These are phyloP conservation scores for Mesitornis unicolor DNA, from an alignment of 2,113 vertebrate species.

Conservation along the genomic window DNA sequence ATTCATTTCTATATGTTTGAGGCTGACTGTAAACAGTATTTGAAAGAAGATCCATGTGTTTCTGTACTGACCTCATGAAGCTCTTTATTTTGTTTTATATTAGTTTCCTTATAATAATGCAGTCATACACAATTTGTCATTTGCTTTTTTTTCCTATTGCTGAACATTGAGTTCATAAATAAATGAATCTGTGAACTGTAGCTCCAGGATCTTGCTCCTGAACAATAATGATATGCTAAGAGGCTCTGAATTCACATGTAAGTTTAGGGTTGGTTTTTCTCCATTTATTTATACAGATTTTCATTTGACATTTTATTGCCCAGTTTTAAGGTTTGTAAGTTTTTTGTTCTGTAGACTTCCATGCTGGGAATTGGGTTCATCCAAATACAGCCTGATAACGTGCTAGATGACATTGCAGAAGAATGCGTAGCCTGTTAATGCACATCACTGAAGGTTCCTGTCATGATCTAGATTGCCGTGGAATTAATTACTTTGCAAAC, in stretches of 20 bases:
- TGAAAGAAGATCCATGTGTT: neutral
- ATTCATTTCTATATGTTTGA: neutral
- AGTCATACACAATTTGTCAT: neutral
- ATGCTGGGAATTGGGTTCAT: neutral
- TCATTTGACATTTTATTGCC: neutral
- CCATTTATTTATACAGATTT: neutral
- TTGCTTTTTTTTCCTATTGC: neutral
- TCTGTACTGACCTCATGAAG: neutral
- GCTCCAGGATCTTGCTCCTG: neutral
- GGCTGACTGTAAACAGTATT: neutral
- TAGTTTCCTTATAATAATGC: neutral
- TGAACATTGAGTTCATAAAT: neutral
- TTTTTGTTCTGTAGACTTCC: neutral
- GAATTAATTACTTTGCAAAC: neutral
- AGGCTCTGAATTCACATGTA: accelerated
- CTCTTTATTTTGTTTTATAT: neutral
- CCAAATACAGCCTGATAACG: neutral
- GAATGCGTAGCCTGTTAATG: neutral
- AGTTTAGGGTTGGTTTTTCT: neutral
- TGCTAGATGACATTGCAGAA: neutral
- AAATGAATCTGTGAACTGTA: neutral
- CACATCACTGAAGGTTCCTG: neutral
- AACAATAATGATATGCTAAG: neutral
- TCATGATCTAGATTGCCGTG: neutral
- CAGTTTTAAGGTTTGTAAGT: neutral